These are phyloP conservation scores for Lerema accius DNA, from an alignment of 1,140 invertebrate species.

Conservation along the genomic window DNA sequence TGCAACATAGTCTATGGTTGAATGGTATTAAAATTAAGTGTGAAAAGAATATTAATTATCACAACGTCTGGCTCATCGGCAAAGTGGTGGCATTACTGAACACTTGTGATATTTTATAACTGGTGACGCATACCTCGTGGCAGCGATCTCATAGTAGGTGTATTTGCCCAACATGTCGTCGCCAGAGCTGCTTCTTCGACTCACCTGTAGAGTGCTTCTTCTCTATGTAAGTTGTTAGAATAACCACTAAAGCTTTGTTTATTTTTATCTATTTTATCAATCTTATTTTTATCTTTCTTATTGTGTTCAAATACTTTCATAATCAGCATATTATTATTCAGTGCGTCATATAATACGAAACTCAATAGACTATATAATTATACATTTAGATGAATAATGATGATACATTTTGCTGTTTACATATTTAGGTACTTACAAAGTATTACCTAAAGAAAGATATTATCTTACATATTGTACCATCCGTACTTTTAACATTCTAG, in stretches of 20 bases:
- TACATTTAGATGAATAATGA: no score
- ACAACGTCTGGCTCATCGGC: conserved; percentile 33
- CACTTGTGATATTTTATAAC: conserved; percentile 46
- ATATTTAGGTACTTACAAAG: no score
- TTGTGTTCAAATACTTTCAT: neutral
- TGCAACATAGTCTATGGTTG: conserved; percentile 7
- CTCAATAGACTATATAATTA: no score
- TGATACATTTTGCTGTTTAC: no score
- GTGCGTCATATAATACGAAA: no score
- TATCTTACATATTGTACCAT: no score
- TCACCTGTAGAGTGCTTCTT: conserved; percentile 41
- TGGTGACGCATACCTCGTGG: conserved; percentile 20
- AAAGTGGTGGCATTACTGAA: conserved; percentile 30
- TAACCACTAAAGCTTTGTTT: neutral
- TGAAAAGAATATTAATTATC: conserved; percentile 26
- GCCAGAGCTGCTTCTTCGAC: conserved; percentile 43
- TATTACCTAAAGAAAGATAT: no score
- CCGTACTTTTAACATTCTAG: no score
- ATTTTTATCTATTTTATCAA: neutral
- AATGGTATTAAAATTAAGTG: conserved; percentile 16
- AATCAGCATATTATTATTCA: no score
- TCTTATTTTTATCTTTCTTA: neutral
- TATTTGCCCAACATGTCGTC: conserved; percentile 40
- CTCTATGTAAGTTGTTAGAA: conserved; percentile 47
- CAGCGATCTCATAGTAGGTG: neutral